Evolutionary conservation across 2,113 vertebrate species (phyloP).

Genomic region (Calidris pygmaea): DNA sequence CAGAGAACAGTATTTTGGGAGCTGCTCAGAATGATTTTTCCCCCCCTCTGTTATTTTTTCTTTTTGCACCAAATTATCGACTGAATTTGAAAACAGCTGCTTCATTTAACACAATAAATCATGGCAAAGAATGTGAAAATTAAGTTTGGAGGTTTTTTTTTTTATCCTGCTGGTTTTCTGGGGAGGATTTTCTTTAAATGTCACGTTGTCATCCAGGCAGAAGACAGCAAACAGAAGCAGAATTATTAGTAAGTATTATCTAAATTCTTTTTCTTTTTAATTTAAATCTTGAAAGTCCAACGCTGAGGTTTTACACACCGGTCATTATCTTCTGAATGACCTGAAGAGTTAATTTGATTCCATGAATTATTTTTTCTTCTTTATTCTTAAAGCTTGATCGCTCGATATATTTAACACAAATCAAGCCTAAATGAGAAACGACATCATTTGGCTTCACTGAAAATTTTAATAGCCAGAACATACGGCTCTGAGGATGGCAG

Average conservation of each 20-base stretch:
- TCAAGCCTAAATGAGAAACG: rapidly evolving
- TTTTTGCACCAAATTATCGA: not conserved
- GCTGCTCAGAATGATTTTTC: not conserved
- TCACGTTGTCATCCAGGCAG: not conserved
- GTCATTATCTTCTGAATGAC: not conserved
- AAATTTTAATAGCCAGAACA: not conserved
- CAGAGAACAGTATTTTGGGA: not conserved
- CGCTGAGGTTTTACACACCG: not conserved
- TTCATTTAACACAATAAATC: not conserved
- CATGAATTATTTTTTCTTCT: not conserved
- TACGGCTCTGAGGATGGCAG: not conserved
- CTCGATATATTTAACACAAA: not conserved
- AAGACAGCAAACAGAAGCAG: not conserved
- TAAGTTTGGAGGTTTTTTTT: not conserved
- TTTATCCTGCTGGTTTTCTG: not conserved
- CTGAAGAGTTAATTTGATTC: not conserved
- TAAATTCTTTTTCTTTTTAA: not conserved
- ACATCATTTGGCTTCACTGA: not conserved
- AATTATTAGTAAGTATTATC: not conserved
- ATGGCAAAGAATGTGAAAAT: not conserved
- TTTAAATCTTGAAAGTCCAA: not conserved
- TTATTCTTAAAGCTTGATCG: not conserved
- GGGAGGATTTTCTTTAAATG: not conserved
- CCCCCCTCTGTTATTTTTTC: not conserved
- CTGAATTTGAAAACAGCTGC: not conserved